A percentile compares a stretch with the other conserved stretches of the same genome.
phyloP scores from a whole-genome alignment of 2,888 invertebrate species.

The Dastarcus helophoroides region DNA sequence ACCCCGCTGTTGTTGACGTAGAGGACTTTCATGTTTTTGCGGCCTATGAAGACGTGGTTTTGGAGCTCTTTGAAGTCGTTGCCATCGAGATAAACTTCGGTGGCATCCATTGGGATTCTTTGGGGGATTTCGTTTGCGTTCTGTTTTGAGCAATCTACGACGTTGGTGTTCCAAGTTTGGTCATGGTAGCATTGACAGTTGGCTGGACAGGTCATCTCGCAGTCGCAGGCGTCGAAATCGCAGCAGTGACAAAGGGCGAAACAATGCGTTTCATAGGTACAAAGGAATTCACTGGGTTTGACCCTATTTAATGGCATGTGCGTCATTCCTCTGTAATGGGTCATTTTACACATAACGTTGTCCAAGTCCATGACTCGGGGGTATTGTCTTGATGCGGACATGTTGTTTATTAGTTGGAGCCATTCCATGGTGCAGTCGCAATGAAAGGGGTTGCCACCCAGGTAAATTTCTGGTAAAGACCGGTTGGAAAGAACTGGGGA shows the following conservation, averaged over 20 bases:
- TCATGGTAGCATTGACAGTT: conserved; percentile 94
- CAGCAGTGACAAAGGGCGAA: conserved; percentile 93
- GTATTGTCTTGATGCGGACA: conserved; percentile 71
- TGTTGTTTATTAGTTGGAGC: conserved; percentile 80
- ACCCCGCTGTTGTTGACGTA: conserved; percentile 79
- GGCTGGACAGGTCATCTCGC: conserved; percentile 91
- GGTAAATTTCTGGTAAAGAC: conserved; percentile 75
- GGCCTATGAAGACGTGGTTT: conserved; percentile 79
- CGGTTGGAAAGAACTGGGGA: conserved; percentile 62
- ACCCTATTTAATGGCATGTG: conserved; percentile 67
- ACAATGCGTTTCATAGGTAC: conserved; percentile 86
- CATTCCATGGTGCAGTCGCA: conserved; percentile 96
- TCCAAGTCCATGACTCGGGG: conserved; percentile 82
- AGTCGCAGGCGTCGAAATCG: conserved; percentile 92
- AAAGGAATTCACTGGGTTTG: conserved; percentile 75
- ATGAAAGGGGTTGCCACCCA: conserved; percentile 87
- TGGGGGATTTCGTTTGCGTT: conserved; percentile 67
- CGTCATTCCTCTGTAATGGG: conserved; percentile 69
- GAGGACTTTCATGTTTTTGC: conserved; percentile 76
- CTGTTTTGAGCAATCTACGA: conserved; percentile 81
- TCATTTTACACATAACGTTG: conserved; percentile 79
- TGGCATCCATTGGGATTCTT: conserved; percentile 87
- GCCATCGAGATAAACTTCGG: conserved; percentile 85
- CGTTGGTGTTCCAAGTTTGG: conserved; percentile 84
- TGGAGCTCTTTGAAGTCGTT: conserved; percentile 75